A percentile compares a stretch with the other conserved stretches of the same genome.
Conservation (phyloP, 2,113 vertebrate genomes). For the Cynopterus brachyotis region DNA sequence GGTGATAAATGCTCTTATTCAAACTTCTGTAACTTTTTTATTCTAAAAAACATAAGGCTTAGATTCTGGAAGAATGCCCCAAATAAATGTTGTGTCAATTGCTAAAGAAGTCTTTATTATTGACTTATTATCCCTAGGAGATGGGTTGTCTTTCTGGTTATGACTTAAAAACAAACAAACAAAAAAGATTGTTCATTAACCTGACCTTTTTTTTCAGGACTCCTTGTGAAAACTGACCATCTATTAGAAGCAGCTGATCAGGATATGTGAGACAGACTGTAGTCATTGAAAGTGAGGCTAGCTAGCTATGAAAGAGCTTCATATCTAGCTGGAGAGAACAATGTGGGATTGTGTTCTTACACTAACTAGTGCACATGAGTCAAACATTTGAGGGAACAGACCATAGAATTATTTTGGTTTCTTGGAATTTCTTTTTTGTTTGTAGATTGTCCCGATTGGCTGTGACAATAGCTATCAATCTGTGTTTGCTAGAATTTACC, state of each 20-base stretch:
- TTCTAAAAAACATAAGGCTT: neutral
- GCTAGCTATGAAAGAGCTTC: neutral
- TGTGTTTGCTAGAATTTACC: neutral
- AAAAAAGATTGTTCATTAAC: neutral
- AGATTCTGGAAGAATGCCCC: neutral
- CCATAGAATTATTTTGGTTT: neutral
- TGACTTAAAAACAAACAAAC: neutral
- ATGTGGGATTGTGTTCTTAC: neutral
- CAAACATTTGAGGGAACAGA: neutral
- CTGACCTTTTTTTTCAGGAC: neutral
- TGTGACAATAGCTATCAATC: neutral
- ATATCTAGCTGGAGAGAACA: neutral
- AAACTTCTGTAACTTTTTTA: neutral
- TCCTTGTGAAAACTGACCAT: neutral
- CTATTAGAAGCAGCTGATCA: neutral
- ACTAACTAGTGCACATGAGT: neutral
- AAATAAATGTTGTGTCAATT: neutral
- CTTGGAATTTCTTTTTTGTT: neutral
- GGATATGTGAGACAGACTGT: neutral
- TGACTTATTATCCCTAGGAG: neutral
- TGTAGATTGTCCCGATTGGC: neutral
- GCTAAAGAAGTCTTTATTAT: neutral
- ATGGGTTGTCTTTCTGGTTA: neutral
- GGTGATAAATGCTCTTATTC: neutral
- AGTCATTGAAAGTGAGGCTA: neutral